Conservation (phyloP, 2,113 vertebrate genomes). For the Rattus rattus region DNA sequence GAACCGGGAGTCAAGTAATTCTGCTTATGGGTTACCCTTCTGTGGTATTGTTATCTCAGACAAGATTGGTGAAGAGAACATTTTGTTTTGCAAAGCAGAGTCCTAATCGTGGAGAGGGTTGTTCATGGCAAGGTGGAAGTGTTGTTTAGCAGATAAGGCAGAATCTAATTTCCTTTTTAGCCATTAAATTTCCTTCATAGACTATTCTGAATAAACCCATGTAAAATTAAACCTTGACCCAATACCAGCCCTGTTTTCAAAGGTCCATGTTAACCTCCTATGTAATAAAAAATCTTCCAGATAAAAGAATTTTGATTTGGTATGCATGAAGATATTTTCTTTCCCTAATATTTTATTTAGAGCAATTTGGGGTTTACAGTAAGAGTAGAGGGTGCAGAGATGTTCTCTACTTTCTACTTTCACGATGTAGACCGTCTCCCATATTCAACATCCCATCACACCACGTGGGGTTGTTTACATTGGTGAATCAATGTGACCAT, state of each 20-base stretch:
- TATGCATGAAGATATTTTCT: not conserved
- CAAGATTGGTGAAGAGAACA: not conserved
- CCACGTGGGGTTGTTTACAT: not conserved
- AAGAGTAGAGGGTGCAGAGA: not conserved
- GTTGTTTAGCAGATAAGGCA: not conserved
- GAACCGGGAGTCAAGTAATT: not conserved
- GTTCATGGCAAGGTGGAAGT: not conserved
- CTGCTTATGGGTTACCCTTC: not conserved
- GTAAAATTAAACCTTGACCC: not conserved
- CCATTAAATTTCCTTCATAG: not conserved
- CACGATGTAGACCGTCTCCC: not conserved
- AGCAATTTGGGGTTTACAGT: not conserved
- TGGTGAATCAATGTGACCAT: not conserved
- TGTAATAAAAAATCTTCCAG: not conserved
- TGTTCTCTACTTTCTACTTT: not conserved
- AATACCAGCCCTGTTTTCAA: not conserved
- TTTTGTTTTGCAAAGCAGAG: not conserved
- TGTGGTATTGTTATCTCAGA: not conserved
- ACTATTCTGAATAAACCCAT: not conserved
- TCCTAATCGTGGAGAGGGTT: not conserved
- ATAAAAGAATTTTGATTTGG: conserved; percentile 12
- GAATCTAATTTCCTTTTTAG: not conserved
- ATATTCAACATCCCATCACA: not conserved
- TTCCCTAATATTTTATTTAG: not conserved
- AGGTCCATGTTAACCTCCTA: not conserved